Percentiles rank a stretch among this genome's conserved stretches.
phyloP scores from a whole-genome alignment of 2,113 vertebrate genomes.

The Menidia beryllina region DNA sequence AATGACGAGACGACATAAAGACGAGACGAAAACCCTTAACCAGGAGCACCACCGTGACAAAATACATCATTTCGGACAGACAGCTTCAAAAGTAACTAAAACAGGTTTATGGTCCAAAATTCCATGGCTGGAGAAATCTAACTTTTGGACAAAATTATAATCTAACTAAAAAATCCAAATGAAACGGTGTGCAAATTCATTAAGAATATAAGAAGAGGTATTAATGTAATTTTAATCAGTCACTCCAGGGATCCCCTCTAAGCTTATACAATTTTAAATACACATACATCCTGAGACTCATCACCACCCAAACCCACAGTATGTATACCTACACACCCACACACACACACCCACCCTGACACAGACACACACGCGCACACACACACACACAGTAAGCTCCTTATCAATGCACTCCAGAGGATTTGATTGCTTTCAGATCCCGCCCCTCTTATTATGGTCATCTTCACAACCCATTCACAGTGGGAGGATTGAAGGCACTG shows the following conservation, averaged over 20 bases:
- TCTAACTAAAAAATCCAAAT: background rate
- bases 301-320: conserved; percentile 21
- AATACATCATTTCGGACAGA: too few species aligned
- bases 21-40: too few species aligned
- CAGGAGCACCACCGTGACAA: too few species aligned
- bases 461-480: conserved; percentile 70
- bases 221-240: conserved; percentile 9
- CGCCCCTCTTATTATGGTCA: conserved; percentile 77
- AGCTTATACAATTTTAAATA: background rate
- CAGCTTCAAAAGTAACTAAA: background rate
- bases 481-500: conserved; percentile 59
- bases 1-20: too few species aligned
- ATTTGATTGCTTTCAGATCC: conserved; percentile 71
- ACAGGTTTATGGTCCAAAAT: background rate
- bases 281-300: conserved; percentile 9
- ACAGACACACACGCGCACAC: conserved; percentile 12
- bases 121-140: too few species aligned
- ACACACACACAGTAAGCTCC: conserved; percentile 34
- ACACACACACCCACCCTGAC: conserved; percentile 4
- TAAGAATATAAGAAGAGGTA: background rate
- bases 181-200: background rate
- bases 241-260: background rate
- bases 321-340: background rate
- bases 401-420: conserved; percentile 82
- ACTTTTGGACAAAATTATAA: background rate